Evolutionary conservation across 2,797 vertebrate species (phyloP), one percentile per base, ranked within the genome.

Genomic region (Spondyliosoma cantharus): DNA sequence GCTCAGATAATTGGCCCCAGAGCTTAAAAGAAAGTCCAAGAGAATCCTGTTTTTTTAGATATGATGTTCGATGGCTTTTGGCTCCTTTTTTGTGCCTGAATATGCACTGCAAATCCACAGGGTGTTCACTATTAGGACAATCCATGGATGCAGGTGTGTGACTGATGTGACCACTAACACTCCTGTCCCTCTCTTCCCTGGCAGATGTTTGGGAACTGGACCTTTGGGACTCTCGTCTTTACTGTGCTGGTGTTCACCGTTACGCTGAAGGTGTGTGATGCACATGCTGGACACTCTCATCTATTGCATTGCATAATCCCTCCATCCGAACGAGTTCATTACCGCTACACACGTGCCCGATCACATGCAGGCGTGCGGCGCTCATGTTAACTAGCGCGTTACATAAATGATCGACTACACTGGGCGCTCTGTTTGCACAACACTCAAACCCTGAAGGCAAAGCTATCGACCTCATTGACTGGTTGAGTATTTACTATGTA

Each of bases 151-250:
- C 65, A 53, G 24, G 11, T 62, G 54, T 79, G 65, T 5, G 22
- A 75, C 4, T 8, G 19, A 57, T 64, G 53, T 43, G 25, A 32
- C 67, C 16, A 1, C 43, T 86, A 58, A 91, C 57, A 43, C 7
- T 58, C 3, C 42, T 57, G 64, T 63, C 56, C 20, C 5, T 58
- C 59, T 79, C 73, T 52, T 54, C 22, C 45, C 75, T 84, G 1
- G 9, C 90, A 99, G 98, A 95, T 99, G 92, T 97, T 99, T 93
- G 98, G 98, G 85, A 99, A 97, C 90, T 99, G 98, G 98, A 99
- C 98, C 13, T 99, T 99, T 37, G 98, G 98, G 82, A 99, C 97
- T 1, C 94, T 99, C 19, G 96, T 99, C 86, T 99, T 99, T 87
- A 99, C 97, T 62, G 96, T 98, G 80, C 94, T 99, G 88, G 97